Evolutionary conservation across 2,797 vertebrate genomes (phyloP).

Genomic region (Cichlasoma orientale): DNA sequence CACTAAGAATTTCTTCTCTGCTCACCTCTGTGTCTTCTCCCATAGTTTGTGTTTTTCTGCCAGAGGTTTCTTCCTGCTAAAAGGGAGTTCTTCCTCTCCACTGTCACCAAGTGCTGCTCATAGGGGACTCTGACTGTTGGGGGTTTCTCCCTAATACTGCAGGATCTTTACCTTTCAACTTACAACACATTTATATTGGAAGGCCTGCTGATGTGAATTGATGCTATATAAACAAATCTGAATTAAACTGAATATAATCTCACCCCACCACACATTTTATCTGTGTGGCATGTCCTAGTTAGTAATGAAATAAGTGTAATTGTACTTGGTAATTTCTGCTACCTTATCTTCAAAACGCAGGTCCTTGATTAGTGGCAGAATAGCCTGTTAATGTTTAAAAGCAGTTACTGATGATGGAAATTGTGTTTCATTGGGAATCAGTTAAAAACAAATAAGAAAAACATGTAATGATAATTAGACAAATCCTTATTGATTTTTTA

Average conservation of each 20-base stretch:
- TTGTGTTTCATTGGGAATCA: background rate
- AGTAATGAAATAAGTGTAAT: accelerated
- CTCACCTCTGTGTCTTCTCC: background rate
- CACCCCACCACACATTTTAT: too few species aligned
- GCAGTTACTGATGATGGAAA: background rate
- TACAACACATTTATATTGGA: background rate
- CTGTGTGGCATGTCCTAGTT: background rate
- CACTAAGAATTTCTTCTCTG: background rate
- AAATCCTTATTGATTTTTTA: too few species aligned
- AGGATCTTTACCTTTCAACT: background rate
- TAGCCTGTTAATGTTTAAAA: background rate
- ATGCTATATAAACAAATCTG: background rate
- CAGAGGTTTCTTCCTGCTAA: background rate
- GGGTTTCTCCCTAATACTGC: too few species aligned
- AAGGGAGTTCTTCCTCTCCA: background rate
- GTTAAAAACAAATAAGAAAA: accelerated
- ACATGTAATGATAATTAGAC: too few species aligned
- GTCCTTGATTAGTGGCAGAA: background rate
- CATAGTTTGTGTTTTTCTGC: background rate
- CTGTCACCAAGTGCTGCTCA: background rate
- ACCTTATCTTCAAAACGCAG: background rate
- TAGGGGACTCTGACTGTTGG: background rate
- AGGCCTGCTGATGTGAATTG: background rate
- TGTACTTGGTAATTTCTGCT: background rate
- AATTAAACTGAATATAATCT: too few species aligned